Evolutionary conservation across 2,888 invertebrate genomes (phyloP).

Genomic region (Choristoneura rosaceana): DNA sequence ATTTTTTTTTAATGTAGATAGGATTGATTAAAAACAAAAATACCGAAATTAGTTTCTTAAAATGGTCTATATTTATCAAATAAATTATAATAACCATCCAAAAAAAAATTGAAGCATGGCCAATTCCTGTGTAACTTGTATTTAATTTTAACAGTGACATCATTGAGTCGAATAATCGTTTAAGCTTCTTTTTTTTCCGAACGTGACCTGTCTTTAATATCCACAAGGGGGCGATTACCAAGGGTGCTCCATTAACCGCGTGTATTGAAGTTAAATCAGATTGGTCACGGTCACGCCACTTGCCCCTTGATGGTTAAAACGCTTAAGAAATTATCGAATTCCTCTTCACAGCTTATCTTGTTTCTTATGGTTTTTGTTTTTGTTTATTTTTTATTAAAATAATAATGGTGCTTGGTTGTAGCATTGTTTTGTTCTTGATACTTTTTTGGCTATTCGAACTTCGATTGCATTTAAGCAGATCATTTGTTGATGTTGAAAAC

Average conservation of each 20-base stretch:
- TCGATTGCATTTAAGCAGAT: not conserved
- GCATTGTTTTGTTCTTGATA: not conserved
- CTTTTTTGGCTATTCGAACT: too few relatives aligned
- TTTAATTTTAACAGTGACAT: not conserved
- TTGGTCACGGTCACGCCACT: conserved; percentile 35
- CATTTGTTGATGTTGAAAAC: not conserved
- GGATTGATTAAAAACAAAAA: too few relatives aligned
- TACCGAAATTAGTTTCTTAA: too few relatives aligned
- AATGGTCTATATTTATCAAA: too few relatives aligned
- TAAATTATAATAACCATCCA: too few relatives aligned
- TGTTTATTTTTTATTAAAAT: not conserved
- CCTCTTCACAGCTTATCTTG: conserved; percentile 23
- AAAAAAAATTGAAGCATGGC: too few relatives aligned
- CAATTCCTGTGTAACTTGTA: not conserved
- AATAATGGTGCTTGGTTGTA: conserved; percentile 8
- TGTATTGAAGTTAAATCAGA: conserved; percentile 29
- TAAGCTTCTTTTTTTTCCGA: not conserved
- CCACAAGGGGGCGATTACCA: conserved; percentile 15
- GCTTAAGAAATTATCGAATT: conserved; percentile 30
- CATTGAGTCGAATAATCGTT: not conserved
- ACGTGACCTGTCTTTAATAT: not conserved
- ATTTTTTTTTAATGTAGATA: too few relatives aligned
- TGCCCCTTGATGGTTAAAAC: conserved; percentile 22
- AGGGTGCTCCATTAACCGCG: conserved; percentile 20
- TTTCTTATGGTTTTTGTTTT: not conserved